These are phyloP conservation scores for Nebria salina DNA, from an alignment of 2,888 invertebrate species.

Conservation along the genomic window DNA sequence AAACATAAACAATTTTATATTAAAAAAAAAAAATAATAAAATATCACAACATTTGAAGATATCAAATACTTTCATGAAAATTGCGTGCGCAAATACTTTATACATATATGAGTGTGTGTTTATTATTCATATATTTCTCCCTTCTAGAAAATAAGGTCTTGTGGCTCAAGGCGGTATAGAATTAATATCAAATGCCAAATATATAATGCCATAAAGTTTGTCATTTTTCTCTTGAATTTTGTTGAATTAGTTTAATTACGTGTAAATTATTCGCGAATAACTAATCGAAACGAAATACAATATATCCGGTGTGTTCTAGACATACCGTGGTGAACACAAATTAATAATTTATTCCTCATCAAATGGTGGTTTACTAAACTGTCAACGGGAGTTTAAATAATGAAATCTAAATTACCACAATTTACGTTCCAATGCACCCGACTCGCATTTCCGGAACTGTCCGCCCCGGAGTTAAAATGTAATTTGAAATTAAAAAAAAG, in stretches of 20 bases:
- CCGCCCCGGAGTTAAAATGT: not conserved
- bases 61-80: too few species aligned
- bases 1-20: not conserved
- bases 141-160: too few species aligned
- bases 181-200: too few species aligned
- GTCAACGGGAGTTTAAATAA: slow-evolving; percentile 12
- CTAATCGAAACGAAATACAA: not conserved
- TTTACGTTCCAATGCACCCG: slow-evolving; percentile 4
- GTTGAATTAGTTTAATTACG: not conserved
- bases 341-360: not conserved
- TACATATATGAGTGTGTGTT: too few species aligned
- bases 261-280: not conserved
- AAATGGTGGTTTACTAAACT: not conserved
- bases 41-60: not conserved
- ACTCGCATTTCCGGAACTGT: not conserved
- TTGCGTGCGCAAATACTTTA: too few species aligned
- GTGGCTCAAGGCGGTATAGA: too few species aligned
- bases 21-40: not conserved
- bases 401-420: slow-evolving; percentile 16
- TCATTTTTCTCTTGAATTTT: too few species aligned
- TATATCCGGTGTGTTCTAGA: not conserved
- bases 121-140: too few species aligned
- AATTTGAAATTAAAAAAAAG: not conserved
- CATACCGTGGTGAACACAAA: not conserved
- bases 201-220: too few species aligned